These are phyloP conservation scores for Eilema griseolum DNA, from an alignment of 2,888 invertebrate species.

Conservation along the genomic window DNA sequence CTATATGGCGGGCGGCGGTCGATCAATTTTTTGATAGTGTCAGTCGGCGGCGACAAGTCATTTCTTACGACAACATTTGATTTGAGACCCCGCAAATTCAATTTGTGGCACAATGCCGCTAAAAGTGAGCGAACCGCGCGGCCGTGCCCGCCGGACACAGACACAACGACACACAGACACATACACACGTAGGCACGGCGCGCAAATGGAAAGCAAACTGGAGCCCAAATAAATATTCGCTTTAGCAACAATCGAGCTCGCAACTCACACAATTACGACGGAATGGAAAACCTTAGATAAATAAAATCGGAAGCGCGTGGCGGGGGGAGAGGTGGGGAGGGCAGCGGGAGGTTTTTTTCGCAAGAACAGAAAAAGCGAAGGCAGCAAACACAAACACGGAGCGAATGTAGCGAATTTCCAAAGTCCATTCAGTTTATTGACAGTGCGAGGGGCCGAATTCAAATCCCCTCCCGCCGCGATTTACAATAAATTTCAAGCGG, in stretches of 20 bases:
- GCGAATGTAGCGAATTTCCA: constrained; percentile 84
- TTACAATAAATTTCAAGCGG: constrained; percentile 85
- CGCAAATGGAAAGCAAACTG: constrained; percentile 77
- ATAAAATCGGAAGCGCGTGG: constrained; percentile 79
- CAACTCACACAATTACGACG: constrained; percentile 84
- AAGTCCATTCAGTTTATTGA: constrained; percentile 85
- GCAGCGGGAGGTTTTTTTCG: constrained; percentile 63
- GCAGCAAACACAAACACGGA: constrained; percentile 81
- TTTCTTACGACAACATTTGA: constrained; percentile 82
- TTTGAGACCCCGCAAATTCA: constrained; percentile 81
- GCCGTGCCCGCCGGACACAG: constrained; percentile 26
- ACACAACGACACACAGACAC: constrained; percentile 27
- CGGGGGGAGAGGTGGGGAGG: constrained; percentile 26
- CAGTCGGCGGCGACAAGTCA: constrained; percentile 77
- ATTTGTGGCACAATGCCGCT: constrained; percentile 78
- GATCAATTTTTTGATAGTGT: constrained; percentile 86
- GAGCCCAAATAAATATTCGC: constrained; percentile 85
- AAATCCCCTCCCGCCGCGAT: constrained; percentile 80
- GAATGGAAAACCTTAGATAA: constrained; percentile 86
- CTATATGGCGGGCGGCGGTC: constrained; percentile 43
- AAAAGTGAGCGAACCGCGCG: constrained; percentile 40
- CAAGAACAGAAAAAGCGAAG: constrained; percentile 74
- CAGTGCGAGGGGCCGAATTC: constrained; percentile 71
- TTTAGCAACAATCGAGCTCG: constrained; percentile 83
- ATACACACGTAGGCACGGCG: constrained; percentile 27